Base-by-base conservation (phyloP, 1,140 invertebrate species). In the Ceratosolen fusciceps region DNA sequence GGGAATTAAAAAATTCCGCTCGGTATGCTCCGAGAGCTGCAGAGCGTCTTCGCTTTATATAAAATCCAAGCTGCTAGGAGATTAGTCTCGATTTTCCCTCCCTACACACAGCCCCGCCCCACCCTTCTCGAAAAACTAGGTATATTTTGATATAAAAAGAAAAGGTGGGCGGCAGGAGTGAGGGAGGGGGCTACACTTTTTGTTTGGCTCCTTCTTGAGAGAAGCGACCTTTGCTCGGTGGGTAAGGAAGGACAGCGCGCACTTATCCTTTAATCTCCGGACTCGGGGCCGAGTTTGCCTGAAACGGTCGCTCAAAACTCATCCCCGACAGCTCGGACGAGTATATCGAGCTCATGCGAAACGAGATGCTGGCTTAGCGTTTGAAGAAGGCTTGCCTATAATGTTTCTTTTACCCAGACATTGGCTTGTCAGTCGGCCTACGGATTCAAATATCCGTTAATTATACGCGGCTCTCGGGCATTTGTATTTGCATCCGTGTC, bases 71-170 rank as follows among this genome's bases (percentile, higher is more conserved):
- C 68, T 34, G 2, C 26, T 34, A 47, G 47, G 54, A 71, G 54
- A 71, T 71, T 71, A 43, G 54, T 71, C 68, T 52, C 68, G 12
- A 71, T 71, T 71, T 70, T 29, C n/a, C 29, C 26, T 31, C 31
- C 26, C 16, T 34, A 2, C 16, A 19, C 24, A 19, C 43, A 52
- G 39, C 12, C n/a, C 16, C n/a, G 7, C 24, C 4, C 43, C 31
- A 24, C 12, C n/a, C 16, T 16, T 47, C 43, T 29, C 7, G 12
- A 49, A 70, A 70, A 70, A 29, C 3, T 34, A n/a, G 60, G 60
- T 34, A 4, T 47, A 9, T 52, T 52, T 19, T 52, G 14, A 52
- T 16, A 47, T 47, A 21, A 52, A 21, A 52, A 52, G 10, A 52
- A 16, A 43, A 43, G 12, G 39, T 7, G 12, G 39, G 12, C 39